Conservation (phyloP, 1,140 invertebrate genomes). For the Rhysida immarginata region DNA sequence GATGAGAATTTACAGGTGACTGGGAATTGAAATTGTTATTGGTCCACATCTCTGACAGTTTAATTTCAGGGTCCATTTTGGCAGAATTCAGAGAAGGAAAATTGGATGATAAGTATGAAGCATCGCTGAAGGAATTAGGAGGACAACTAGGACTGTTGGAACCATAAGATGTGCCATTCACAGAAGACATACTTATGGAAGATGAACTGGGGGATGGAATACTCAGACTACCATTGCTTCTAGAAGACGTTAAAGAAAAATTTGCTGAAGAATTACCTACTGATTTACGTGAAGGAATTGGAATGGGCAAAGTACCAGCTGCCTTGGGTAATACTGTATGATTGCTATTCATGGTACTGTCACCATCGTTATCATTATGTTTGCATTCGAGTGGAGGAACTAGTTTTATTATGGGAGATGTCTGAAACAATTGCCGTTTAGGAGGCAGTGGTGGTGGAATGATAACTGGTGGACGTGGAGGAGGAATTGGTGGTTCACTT, state of each 20-base stretch:
- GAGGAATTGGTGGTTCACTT: slow-evolving; percentile 9
- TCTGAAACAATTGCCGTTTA: neutral
- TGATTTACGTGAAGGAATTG: slow-evolving; percentile 9
- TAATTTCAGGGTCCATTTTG: too few species aligned
- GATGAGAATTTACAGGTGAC: too few species aligned
- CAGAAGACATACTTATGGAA: too few species aligned
- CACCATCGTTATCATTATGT: neutral
- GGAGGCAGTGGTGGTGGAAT: slow-evolving; percentile 1
- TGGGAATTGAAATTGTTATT: too few species aligned
- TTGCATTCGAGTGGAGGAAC: slow-evolving; percentile 8
- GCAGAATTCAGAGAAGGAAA: too few species aligned
- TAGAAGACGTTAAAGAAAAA: neutral
- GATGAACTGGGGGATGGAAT: neutral
- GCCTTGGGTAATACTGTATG: neutral
- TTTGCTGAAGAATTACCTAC: neutral
- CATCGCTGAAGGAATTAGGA: neutral
- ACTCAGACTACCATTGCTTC: neutral
- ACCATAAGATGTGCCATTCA: too few species aligned
- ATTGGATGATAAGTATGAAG: neutral
- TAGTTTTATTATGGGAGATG: neutral
- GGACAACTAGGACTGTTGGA: neutral
- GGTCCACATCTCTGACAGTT: too few species aligned
- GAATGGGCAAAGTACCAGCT: slow-evolving; percentile 11
- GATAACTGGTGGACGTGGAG: slow-evolving; percentile 10
- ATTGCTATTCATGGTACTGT: neutral